These are phyloP conservation scores for Tursiops truncatus DNA, from an alignment of 2,113 vertebrate species.

Conservation along the genomic window DNA sequence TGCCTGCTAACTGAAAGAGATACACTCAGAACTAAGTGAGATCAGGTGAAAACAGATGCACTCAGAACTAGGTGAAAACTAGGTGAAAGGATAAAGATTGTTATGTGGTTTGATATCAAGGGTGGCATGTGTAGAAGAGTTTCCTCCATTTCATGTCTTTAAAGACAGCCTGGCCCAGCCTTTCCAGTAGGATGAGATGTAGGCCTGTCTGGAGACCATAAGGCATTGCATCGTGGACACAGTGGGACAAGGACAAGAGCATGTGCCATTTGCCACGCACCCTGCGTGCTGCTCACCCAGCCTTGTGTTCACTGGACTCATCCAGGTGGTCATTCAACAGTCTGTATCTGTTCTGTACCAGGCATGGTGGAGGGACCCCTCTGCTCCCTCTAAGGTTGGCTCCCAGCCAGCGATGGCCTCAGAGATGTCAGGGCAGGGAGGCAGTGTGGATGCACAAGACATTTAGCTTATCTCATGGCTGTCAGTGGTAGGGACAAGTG, in stretches of 20 bases:
- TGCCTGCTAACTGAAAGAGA: not conserved
- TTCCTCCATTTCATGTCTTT: not conserved
- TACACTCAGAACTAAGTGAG: not conserved
- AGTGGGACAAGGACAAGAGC: too few relatives aligned
- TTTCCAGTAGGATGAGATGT: too few relatives aligned
- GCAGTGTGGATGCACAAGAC: rapidly evolving
- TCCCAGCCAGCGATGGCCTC: not conserved
- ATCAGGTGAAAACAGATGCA: not conserved
- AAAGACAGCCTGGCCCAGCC: not conserved
- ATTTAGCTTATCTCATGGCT: not conserved
- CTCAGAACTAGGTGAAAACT: not conserved
- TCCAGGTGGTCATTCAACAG: not conserved
- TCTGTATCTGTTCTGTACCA: not conserved
- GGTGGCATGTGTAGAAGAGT: not conserved
- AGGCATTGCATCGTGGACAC: not conserved
- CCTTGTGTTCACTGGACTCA: not conserved
- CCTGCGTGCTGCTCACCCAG: not conserved
- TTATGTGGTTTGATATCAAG: not conserved
- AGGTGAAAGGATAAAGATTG: not conserved
- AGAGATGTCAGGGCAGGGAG: not conserved
- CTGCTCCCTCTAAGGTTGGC: not conserved
- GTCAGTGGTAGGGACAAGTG: not conserved
- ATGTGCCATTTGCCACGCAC: rapidly evolving
- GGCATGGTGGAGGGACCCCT: not conserved
- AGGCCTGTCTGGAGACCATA: not conserved